Evolutionary conservation across 2,888 invertebrate genomes (phyloP), one percentile per base, ranked within the genome.

Genomic region (Drosophila demipolita): DNA sequence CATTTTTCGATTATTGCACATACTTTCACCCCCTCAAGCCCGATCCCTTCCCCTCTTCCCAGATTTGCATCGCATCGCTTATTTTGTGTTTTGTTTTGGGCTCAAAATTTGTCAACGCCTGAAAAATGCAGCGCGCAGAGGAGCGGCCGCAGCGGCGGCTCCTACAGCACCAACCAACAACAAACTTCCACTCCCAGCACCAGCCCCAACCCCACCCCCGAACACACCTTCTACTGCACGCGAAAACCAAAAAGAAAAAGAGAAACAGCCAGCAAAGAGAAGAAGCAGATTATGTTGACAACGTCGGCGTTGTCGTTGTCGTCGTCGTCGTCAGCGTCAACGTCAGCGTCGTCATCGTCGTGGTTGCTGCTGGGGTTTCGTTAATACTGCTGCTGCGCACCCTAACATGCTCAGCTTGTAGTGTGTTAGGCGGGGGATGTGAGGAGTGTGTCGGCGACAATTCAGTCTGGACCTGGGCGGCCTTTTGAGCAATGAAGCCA

Each of bases 1-100:
- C 89, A 83, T 76, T 83, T 87, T 87, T 87, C 89, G 89, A 87
- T 86, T 86, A 86, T 86, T 89, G 85, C 85, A 75, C 80, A 89
- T 82, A 84, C 87, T 87, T 84, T 77, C 80, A 73, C 70, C 74
- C 54, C 45, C 3, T 20, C 20, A 45, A 12, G 12, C 20, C 7
- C 20, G 45, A 7, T 20, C 38, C 40, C 4, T n/a, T 15, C 68
- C 35, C 20, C 35, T 29, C 8, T n/a, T 6, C 6, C 45, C 29
- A 57, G 15, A 35, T 4, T 52, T n/a, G 53, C 53, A 8, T 53
- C 35, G 23, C 35, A 9, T 73, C 73, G 61, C 75, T 63, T 67
- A 40, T 75, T 74, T 82, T 69, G 68, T 73, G 74, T 77, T 82
- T 84, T 79, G 84, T 81, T 84, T 85, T 80, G 60, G 80, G 73